phyloP scores from a whole-genome alignment of 1,140 invertebrate genomes.

The Drosophila nigrodunni region DNA sequence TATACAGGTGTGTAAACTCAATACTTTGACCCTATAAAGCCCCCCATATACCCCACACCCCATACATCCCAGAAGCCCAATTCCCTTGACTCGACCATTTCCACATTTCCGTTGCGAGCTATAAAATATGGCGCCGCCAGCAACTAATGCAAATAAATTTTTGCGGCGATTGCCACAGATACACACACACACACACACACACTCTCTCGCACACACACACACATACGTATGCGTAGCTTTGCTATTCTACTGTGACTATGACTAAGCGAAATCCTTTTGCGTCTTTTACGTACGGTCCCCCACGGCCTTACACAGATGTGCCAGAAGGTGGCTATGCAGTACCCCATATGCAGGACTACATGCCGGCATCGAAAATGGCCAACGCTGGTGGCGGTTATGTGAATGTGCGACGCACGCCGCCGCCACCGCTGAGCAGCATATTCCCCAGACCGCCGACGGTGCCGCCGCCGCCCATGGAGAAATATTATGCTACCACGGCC shows the following conservation, averaged over 20 bases:
- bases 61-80: conserved; percentile 9
- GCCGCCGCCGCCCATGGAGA: conserved; percentile 90
- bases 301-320: conserved; percentile 84
- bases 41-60: conserved; percentile 11
- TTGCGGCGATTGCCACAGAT: conserved; percentile 56
- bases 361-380: conserved; percentile 81
- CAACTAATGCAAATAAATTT: conserved; percentile 80
- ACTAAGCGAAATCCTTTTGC: conserved; percentile 63
- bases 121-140: conserved; percentile 70
- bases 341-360: conserved; percentile 85
- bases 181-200: conserved; percentile 12
- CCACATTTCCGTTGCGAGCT: conserved; percentile 59
- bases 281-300: conserved; percentile 36
- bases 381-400: conserved; percentile 77
- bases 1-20: conserved; percentile 84
- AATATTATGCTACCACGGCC: conserved; percentile 89
- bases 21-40: conserved; percentile 1
- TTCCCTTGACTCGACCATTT: conserved; percentile 54
- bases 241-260: conserved; percentile 25
- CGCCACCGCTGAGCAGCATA: conserved; percentile 86
- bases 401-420: conserved; percentile 82
- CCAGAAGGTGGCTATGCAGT: conserved; percentile 87
- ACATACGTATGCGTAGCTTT: conserved; percentile 15
- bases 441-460: conserved; percentile 87
- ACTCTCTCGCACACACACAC: conserved; percentile 3